Conservation (phyloP, 2,888 invertebrate species). For the Himalopsyche kuldschensis region DNA sequence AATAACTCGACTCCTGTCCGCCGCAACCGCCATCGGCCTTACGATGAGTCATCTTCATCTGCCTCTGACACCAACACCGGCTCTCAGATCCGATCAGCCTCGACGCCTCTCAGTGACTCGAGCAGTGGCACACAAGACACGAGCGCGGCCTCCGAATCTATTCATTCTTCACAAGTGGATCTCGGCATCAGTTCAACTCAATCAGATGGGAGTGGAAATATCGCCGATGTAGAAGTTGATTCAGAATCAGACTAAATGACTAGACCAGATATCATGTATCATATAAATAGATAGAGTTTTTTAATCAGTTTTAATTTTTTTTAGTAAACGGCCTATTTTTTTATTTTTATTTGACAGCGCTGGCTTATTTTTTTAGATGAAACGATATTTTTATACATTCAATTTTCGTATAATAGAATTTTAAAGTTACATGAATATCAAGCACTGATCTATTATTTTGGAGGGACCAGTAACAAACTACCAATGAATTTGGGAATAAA, state of each 20-base stretch:
- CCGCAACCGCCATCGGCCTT: background rate
- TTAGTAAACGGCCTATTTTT: background rate
- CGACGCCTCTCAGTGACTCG: background rate
- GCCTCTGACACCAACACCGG: background rate
- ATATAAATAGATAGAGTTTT: background rate
- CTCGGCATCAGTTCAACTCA: background rate
- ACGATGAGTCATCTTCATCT: background rate
- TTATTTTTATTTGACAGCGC: background rate
- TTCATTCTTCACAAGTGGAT: background rate
- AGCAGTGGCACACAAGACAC: background rate
- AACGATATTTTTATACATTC: background rate
- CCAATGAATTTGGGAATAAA: no score
- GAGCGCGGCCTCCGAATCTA: background rate
- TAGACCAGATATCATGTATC: background rate
- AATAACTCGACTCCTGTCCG: background rate
- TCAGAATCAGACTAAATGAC: conserved; percentile 10
- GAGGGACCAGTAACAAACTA: no score
- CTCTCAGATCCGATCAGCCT: background rate
- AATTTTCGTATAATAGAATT: background rate
- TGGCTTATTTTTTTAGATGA: background rate
- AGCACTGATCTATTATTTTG: no score
- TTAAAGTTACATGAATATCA: no score
- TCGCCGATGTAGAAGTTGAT: conserved; percentile 24
- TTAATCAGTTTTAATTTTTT: background rate
- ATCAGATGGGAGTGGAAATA: conserved; percentile 22